Evolutionary conservation across 1,140 invertebrate species (phyloP).

Genomic region (Aphidius ervi): DNA sequence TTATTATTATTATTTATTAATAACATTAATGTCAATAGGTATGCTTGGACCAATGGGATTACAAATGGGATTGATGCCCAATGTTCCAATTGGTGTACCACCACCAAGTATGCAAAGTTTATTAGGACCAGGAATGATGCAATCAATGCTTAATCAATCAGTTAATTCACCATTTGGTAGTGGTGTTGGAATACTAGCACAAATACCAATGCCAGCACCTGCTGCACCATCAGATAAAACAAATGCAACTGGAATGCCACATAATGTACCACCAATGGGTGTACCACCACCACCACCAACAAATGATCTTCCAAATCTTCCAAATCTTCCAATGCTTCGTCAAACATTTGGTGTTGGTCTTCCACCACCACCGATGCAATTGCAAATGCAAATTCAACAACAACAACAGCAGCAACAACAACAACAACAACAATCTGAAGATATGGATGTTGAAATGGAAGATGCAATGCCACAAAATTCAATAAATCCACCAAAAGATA

Average conservation of each 20-base stretch:
- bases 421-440: constrained; percentile 42
- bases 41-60: constrained; percentile 53
- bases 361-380: constrained; percentile 48
- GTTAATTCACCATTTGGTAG: constrained; percentile 51
- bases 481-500: constrained; percentile 30
- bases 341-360: constrained; percentile 44
- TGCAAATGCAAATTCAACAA: constrained; percentile 35
- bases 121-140: constrained; percentile 56
- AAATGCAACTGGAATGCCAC: constrained; percentile 49
- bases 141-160: constrained; percentile 48
- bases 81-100: constrained; percentile 61
- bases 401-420: constrained; percentile 28
- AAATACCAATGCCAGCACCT: constrained; percentile 51
- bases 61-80: constrained; percentile 57
- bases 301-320: constrained; percentile 43
- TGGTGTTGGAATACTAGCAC: constrained; percentile 46
- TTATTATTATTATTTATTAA: constrained; percentile 1
- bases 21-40: constrained; percentile 31
- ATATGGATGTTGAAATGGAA: constrained; percentile 66
- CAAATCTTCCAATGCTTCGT: constrained; percentile 45
- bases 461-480: constrained; percentile 50
- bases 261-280: constrained; percentile 48
- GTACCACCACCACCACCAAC: constrained; percentile 44
- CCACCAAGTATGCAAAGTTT: constrained; percentile 60
- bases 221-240: constrained; percentile 50